Evolutionary conservation across 2,113 vertebrate genomes (phyloP).

Genomic region (Heterochromis multidens): DNA sequence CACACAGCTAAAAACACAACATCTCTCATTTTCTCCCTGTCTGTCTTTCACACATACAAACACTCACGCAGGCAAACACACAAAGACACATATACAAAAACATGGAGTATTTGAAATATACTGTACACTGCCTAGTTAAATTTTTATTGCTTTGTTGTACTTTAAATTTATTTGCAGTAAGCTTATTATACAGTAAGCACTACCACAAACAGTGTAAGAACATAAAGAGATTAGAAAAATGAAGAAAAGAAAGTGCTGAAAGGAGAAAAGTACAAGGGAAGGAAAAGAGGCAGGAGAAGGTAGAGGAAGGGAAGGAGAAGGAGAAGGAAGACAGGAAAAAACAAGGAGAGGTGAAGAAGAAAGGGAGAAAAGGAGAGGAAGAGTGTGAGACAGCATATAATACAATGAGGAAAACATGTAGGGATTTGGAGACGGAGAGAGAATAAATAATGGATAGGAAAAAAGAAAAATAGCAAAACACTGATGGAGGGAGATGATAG

Average conservation of each 20-base stretch:
- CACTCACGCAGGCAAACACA: not conserved
- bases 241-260: not conserved
- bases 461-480: not conserved
- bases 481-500: not conserved
- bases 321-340: not conserved
- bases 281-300: not conserved
- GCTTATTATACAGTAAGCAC: too few species aligned
- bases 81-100: not conserved
- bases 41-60: not conserved
- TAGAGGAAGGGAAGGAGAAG: not conserved
- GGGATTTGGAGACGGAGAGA: not conserved
- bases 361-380: not conserved
- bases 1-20: conserved; percentile 21
- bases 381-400: not conserved
- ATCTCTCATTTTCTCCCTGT: not conserved
- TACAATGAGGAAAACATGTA: not conserved
- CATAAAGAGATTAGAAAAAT: not conserved
- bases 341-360: not conserved
- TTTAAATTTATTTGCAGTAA: too few species aligned
- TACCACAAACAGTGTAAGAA: too few species aligned
- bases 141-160: too few species aligned
- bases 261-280: not conserved
- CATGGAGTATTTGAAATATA: rapidly evolving
- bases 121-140: too few species aligned
- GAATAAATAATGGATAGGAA: not conserved